Evolutionary conservation across 2,113 vertebrate species (phyloP).

Genomic region (Stercorarius parasiticus): DNA sequence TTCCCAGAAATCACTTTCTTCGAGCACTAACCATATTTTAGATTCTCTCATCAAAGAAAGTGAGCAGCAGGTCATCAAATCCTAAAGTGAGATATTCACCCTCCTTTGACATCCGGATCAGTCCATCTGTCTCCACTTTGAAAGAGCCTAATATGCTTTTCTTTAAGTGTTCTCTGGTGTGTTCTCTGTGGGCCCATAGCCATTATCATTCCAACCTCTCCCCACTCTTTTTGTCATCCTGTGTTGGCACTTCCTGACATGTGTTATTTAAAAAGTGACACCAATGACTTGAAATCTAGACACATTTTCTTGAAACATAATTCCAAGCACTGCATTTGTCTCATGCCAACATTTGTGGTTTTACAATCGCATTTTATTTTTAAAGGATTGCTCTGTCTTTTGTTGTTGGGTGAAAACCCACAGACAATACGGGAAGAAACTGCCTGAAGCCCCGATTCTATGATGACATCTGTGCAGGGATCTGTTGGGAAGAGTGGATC

Average conservation of each 20-base stretch:
- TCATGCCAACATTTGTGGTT: constrained; percentile 51
- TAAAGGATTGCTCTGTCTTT: constrained; percentile 63
- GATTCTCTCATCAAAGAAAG: constrained; percentile 60
- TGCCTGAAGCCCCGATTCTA: constrained; percentile 52
- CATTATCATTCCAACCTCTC: constrained; percentile 69
- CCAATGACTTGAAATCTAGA: constrained; percentile 67
- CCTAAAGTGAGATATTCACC: constrained; percentile 67
- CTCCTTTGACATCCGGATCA: constrained; percentile 67
- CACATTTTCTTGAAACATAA: constrained; percentile 65
- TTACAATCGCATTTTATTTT: constrained; percentile 60
- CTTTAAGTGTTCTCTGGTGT: constrained; percentile 64
- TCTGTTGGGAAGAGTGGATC: constrained; percentile 36
- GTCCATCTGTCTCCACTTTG: constrained; percentile 66
- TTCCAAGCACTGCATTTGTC: constrained; percentile 49
- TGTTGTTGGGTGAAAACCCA: constrained; percentile 63
- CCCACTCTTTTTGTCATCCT: constrained; percentile 68
- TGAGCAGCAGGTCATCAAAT: constrained; percentile 70
- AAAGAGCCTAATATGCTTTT: constrained; percentile 68
- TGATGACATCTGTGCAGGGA: constrained; percentile 61
- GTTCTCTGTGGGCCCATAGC: constrained; percentile 63
- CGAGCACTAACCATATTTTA: constrained; percentile 53
- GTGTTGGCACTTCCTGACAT: constrained; percentile 67
- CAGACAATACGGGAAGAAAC: constrained; percentile 53
- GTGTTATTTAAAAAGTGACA: constrained; percentile 70
- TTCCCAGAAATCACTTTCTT: constrained; percentile 52